Base-by-base conservation (phyloP, 2,797 vertebrate genomes). In the Distichodus sexfasciatus region DNA sequence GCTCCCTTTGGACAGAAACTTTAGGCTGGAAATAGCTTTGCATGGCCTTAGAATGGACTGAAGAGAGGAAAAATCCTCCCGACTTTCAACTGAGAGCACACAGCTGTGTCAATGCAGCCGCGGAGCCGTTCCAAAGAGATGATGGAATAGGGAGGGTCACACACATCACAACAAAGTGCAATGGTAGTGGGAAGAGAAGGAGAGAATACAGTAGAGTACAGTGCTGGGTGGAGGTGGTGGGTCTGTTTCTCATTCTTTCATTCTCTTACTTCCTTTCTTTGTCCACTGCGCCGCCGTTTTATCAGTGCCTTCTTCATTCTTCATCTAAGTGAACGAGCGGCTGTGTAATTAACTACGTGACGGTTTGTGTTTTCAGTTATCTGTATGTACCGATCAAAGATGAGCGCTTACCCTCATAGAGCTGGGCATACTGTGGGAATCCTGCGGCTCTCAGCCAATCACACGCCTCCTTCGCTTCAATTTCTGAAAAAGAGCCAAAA, bases 381-480 rank as follows among this genome's bases (percentile, higher is more conserved):
- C 8, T 4, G 14, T 51, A 9, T 28, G 12, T 11, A 12, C 10
- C 1, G 9, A 33, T 33, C 9, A 33, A 33, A n/a, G 6, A 2
- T 2, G 43, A 12, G 17, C 55, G 28, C 66, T 82, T 92, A 99
- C 97, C 93, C 89, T 98, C 94, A 70, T 97, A 99, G 24, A 98
- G 88, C 80, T 99, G 97, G 64, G 94, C 94, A 21, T 99, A 99
- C 35, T 99, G 97, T 71, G 97, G 96, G 88, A 99, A 99, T 72
- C 97, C 97, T 1, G 97, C 95, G 3, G 96, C 97, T 75, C 93
- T 90, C 62, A 99, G 87, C 97, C 97, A 99, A 84, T 96, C 95
- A 67, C 96, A 98, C 64, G 95, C 95, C 85, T 96, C 96, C 79
- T 97, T 98, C 0, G 94, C 96, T 78, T 99, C 96, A 0, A 96